These are phyloP conservation scores for Psilanteris sp. DNA, from an alignment of 1,140 invertebrate species.

Conservation along the genomic window DNA sequence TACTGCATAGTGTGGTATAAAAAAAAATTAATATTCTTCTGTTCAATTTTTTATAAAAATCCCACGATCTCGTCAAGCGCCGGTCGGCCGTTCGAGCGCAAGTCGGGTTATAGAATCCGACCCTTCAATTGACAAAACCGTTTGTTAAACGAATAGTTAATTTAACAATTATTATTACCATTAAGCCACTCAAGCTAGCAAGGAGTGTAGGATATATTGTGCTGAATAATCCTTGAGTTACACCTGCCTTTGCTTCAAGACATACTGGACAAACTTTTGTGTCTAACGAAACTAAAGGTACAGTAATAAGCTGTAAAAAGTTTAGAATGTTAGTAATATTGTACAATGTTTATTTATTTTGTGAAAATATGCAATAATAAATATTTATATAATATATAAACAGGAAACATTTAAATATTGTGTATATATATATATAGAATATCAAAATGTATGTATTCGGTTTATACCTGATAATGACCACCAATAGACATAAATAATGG, in stretches of 20 bases:
- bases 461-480: conserved; percentile 56
- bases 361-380: neutral
- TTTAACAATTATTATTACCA: conserved; percentile 72
- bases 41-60: no score
- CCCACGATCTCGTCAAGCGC: no score
- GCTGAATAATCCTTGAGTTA: conserved; percentile 69
- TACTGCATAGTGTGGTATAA: no score
- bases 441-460: no score
- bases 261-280: conserved; percentile 77
- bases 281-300: conserved; percentile 75
- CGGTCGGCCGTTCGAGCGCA: no score
- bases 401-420: conserved; percentile 19
- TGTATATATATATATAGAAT: no score
- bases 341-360: neutral
- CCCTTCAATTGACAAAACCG: no score
- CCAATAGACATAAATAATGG: conserved; percentile 11
- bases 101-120: no score
- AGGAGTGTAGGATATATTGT: conserved; percentile 78
- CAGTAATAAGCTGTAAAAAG: conserved; percentile 74
- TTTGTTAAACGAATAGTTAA: no score
- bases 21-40: no score
- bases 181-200: conserved; percentile 73
- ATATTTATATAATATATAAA: neutral
- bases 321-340: no score
- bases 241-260: conserved; percentile 74